Conservation (phyloP, 2,888 invertebrate species). For the Agonopterix subpropinquella region DNA sequence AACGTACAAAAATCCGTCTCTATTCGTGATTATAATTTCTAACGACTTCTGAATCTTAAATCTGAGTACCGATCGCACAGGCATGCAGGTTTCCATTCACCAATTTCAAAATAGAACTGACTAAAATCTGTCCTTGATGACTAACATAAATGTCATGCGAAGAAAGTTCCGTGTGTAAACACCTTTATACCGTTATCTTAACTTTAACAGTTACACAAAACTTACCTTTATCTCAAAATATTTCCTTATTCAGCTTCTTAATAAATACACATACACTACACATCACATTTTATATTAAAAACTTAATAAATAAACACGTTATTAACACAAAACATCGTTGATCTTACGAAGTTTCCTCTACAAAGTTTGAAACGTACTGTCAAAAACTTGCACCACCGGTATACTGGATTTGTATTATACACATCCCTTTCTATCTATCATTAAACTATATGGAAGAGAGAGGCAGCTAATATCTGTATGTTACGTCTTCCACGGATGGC, state of each 20-base stretch:
- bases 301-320: constrained; percentile 20
- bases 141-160: constrained; percentile 11
- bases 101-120: too few relatives aligned
- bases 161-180: constrained; percentile 51
- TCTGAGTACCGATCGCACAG: too few relatives aligned
- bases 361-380: constrained; percentile 62
- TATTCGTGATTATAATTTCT: too few relatives aligned
- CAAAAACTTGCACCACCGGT: constrained; percentile 73
- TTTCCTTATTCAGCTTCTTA: constrained; percentile 7
- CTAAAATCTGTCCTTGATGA: constrained; percentile 5
- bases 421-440: constrained; percentile 20
- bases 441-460: constrained; percentile 20
- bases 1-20: too few relatives aligned
- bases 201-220: constrained; percentile 23
- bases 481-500: constrained; percentile 26
- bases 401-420: constrained; percentile 39
- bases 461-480: constrained; percentile 13
- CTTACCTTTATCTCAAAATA: constrained; percentile 19
- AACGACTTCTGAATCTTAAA: too few relatives aligned
- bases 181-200: constrained; percentile 28
- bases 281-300: constrained; percentile 19
- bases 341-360: constrained; percentile 32
- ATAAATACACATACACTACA: constrained; percentile 15
- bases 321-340: constrained; percentile 41
- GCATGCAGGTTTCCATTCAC: too few relatives aligned